Percentiles rank a stretch among this genome's conserved stretches.
Evolutionary conservation across 2,888 invertebrate species (phyloP).

Genomic region (Drosophila diplacantha): DNA sequence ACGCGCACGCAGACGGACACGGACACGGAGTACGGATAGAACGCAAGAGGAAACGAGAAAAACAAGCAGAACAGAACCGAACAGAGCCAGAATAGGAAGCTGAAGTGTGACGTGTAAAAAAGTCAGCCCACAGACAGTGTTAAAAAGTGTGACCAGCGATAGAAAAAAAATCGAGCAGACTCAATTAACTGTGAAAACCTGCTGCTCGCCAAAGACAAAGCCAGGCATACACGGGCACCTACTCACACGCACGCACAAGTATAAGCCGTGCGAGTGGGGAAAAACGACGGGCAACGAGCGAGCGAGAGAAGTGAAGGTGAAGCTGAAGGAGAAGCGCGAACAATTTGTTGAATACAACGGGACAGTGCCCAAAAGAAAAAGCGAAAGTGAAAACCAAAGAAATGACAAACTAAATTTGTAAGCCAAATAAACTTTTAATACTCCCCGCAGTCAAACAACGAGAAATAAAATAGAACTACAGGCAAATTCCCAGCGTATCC

Average conservation of each 20-base stretch:
- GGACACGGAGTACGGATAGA: conserved; percentile 61
- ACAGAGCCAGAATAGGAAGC: conserved; percentile 21
- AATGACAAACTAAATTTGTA: conserved; percentile 23
- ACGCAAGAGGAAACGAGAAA: conserved; percentile 36
- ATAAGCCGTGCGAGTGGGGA: conserved; percentile 22
- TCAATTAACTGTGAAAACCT: conserved; percentile 63
- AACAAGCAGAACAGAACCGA: conserved; percentile 19
- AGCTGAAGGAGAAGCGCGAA: conserved; percentile 52
- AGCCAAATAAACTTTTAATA: conserved; percentile 17
- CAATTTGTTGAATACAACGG: conserved; percentile 69
- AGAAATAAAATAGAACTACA: conserved; percentile 48
- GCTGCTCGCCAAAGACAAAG: conserved; percentile 38
- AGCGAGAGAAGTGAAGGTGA: conserved; percentile 41
- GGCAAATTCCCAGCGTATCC: conserved; percentile 41
- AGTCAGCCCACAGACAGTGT: conserved; percentile 19
- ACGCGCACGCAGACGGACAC: conserved; percentile 71
- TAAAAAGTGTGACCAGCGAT: conserved; percentile 30
- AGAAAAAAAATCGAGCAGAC: conserved; percentile 37
- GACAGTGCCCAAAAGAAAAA: conserved; percentile 30
- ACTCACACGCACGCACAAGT: conserved; percentile 4
- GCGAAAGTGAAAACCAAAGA: conserved; percentile 58
- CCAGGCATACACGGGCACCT: conserved; percentile 21
- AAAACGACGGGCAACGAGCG: conserved; percentile 23
- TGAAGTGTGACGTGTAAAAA: conserved; percentile 39
- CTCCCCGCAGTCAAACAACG: conserved; percentile 12